Percentiles rank a stretch among this genome's conserved stretches.
Conservation (phyloP, 2,113 vertebrate species). For the Hymenochirus boettgeri region DNA sequence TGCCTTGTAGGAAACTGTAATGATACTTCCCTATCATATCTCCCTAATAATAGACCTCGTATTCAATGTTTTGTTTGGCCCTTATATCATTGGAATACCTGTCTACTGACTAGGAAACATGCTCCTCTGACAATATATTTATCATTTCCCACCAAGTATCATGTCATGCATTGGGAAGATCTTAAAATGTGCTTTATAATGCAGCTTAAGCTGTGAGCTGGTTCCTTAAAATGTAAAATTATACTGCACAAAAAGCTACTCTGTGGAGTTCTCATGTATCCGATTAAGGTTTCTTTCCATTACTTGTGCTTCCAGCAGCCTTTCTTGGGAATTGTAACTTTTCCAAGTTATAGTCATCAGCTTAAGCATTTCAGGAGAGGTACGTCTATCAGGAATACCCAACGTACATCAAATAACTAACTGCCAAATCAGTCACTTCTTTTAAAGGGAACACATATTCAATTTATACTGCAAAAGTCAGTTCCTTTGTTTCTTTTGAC, state of each 20-base stretch:
- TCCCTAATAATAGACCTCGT: background rate
- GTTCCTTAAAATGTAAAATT: background rate
- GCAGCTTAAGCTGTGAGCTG: slow-evolving; percentile 14
- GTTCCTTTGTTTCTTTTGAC: too few species aligned
- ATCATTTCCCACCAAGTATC: slow-evolving; percentile 25
- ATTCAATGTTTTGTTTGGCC: slow-evolving; percentile 33
- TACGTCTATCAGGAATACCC: slow-evolving; percentile 20
- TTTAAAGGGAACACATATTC: too few species aligned
- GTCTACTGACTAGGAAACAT: slow-evolving; percentile 15
- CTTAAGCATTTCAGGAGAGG: slow-evolving; percentile 5
- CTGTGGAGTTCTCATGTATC: slow-evolving; percentile 14
- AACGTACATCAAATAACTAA: background rate
- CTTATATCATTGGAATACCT: slow-evolving; percentile 24
- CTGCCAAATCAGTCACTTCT: too few species aligned
- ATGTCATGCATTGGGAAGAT: slow-evolving; percentile 22
- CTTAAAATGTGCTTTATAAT: slow-evolving; percentile 20
- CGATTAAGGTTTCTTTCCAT: slow-evolving; percentile 9
- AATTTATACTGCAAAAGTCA: too few species aligned
- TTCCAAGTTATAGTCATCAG: slow-evolving; percentile 10
- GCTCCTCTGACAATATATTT: slow-evolving; percentile 30
- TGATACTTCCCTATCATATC: too few species aligned
- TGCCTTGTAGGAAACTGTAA: too few species aligned
- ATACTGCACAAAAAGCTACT: background rate
- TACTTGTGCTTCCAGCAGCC: slow-evolving; percentile 12
- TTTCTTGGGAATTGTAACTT: slow-evolving; percentile 8